Conservation (phyloP, 1,140 invertebrate genomes). For the Ceratosolen solmsi region DNA sequence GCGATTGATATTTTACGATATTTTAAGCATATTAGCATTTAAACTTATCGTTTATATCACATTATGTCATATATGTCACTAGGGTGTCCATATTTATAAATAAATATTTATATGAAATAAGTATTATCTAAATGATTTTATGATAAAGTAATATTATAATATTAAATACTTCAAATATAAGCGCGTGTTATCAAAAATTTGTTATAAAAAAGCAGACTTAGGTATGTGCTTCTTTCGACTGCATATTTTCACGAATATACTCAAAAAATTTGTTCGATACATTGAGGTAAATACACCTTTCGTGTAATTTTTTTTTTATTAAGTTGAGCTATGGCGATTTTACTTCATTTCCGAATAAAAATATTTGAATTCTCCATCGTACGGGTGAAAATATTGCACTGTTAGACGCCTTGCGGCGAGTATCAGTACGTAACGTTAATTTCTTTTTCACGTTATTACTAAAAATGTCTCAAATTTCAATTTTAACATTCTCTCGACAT, state of each 20-base stretch:
- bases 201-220: not conserved
- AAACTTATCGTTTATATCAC: too few relatives aligned
- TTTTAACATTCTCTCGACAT: not conserved
- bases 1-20: too few relatives aligned
- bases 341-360: slow-evolving; percentile 56
- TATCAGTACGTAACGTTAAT: not conserved
- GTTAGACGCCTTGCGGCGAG: not conserved
- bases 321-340: not conserved
- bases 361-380: slow-evolving; percentile 57
- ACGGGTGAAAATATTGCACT: slow-evolving; percentile 22
- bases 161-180: not conserved
- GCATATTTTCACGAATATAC: not conserved
- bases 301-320: slow-evolving; percentile 1
- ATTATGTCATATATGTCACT: too few relatives aligned
- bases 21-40: too few relatives aligned
- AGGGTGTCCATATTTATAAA: too few relatives aligned
- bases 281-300: not conserved
- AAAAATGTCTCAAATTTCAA: slow-evolving; percentile 1
- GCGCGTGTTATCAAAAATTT: not conserved
- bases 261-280: not conserved
- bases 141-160: too few relatives aligned
- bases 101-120: too few relatives aligned
- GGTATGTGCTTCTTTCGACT: not conserved
- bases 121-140: too few relatives aligned
- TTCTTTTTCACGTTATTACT: not conserved